Evolutionary conservation across 1,140 invertebrate genomes (phyloP), one percentile per base, ranked within the genome.

Genomic region (Sinonovacula constricta): DNA sequence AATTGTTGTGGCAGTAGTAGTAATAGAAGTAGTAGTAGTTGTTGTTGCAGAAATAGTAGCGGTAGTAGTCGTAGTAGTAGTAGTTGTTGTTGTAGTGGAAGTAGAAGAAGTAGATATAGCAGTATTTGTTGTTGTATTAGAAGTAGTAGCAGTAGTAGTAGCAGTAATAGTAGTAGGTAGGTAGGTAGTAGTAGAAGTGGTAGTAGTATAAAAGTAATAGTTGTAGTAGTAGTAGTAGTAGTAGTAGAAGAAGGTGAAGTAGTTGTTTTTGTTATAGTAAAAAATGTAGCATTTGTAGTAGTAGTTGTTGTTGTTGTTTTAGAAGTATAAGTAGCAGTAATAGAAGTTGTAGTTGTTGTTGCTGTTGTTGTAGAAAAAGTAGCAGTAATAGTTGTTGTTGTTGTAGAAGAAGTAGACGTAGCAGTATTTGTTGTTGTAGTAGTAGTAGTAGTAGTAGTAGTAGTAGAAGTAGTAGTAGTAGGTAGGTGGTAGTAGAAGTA

Each of bases 371-470:
- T 71, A 36, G 68, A 31, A 36, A 26, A 0, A 24, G 53, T 57
- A 60, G 53, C 60, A 33, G 68, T 28, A n/a, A 26, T 39, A 33
- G 69, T 63, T 30, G 53, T 33, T 22, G 69, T 63, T 22, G 69
- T 36, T 39, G 68, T 59, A 51, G 68, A 31, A 51, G 26, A 45
- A 49, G 56, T 74, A 51, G 26, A 45, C 45, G 33, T 65, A 49
- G 12, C 65, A 51, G 70, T 74, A 45, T 33, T 66, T 30, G 71
- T 75, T 31, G 71, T 66, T 66, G 59, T 66, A 75, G 71, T 75
- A 75, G 71, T 66, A 66, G 71, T 66, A 75, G 59, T 51, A 75
- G 59, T 66, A 75, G 71, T 66, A 49, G 71, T 75, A 66, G 71
- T 75, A 66, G 71, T 66, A 66, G 71, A 24, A 75, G 71, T 66